These are phyloP conservation scores for Myotis vivesi DNA, from an alignment of 2,797 vertebrate species.

Conservation along the genomic window DNA sequence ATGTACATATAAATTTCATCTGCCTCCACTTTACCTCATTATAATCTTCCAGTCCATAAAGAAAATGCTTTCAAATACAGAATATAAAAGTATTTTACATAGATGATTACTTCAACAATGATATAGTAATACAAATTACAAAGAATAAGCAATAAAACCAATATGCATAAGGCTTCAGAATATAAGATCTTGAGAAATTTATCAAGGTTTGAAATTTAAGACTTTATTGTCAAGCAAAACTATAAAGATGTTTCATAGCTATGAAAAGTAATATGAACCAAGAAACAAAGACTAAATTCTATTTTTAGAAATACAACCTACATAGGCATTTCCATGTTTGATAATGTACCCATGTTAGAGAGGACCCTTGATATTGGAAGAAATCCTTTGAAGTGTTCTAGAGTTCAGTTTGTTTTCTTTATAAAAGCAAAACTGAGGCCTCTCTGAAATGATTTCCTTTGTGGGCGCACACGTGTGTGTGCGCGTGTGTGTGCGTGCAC, in stretches of 20 bases:
- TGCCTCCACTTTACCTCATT: not conserved
- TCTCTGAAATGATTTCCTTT: constrained; percentile 65
- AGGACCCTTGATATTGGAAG: not conserved
- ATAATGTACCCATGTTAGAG: not conserved
- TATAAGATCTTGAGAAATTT: constrained; percentile 10
- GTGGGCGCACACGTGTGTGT: not conserved
- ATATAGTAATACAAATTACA: constrained; percentile 4
- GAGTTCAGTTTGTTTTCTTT: constrained; percentile 39
- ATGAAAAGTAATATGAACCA: not conserved
- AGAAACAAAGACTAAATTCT: not conserved
- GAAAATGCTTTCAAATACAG: constrained; percentile 37
- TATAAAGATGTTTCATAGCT: not conserved
- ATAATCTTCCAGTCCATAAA: not conserved
- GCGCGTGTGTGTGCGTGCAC: not conserved
- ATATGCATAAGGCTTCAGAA: constrained; percentile 32
- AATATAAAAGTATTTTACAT: constrained; percentile 22
- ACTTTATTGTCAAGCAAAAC: constrained; percentile 42
- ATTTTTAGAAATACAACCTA: constrained; percentile 10
- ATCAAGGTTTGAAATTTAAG: constrained; percentile 26
- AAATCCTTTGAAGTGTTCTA: not conserved
- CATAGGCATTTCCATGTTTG: not conserved
- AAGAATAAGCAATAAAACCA: constrained; percentile 44
- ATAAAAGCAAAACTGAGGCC: constrained; percentile 61
- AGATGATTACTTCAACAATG: constrained; percentile 20
- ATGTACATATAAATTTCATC: not conserved